A percentile compares a stretch with the other conserved stretches of the same genome.
These are phyloP conservation scores for Meandrusa payeni DNA, from an alignment of 2,888 invertebrate species.

Conservation along the genomic window DNA sequence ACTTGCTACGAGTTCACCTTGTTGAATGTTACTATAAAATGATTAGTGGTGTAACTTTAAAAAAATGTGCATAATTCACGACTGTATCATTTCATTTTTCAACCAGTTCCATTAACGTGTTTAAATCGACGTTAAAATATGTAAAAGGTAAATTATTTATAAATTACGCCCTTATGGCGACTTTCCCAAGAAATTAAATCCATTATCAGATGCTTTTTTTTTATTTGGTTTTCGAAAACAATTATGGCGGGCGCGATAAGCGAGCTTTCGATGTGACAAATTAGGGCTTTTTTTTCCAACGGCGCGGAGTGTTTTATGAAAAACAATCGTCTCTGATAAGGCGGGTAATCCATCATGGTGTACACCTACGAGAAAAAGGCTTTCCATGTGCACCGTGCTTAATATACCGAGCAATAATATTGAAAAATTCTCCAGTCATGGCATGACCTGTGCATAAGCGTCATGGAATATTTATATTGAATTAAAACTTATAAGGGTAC, in stretches of 20 bases:
- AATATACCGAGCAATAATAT: constrained; percentile 11
- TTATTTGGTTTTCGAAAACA: constrained; percentile 44
- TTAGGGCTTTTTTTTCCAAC: constrained; percentile 47
- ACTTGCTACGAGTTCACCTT: too few relatives aligned
- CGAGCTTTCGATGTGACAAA: constrained; percentile 46
- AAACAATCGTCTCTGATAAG: constrained; percentile 57
- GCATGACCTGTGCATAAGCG: constrained; percentile 10
- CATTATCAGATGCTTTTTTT: constrained; percentile 41
- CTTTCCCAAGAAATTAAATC: constrained; percentile 36
- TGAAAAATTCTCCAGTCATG: constrained; percentile 16
- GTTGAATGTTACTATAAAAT: too few relatives aligned
- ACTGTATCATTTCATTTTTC: too few relatives aligned
- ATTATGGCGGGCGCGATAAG: constrained; percentile 40
- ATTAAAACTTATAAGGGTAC: too few relatives aligned
- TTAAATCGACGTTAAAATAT: constrained; percentile 21
- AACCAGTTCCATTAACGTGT: not conserved
- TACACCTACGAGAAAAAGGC: constrained; percentile 21
- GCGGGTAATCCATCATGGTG: constrained; percentile 36
- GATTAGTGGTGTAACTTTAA: too few relatives aligned
- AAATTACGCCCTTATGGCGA: constrained; percentile 17
- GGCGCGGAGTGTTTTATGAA: constrained; percentile 44
- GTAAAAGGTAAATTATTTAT: constrained; percentile 18
- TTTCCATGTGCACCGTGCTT: constrained; percentile 15
- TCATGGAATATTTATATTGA: not conserved
- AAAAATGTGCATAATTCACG: constrained; percentile 2